A percentile compares a stretch with the other conserved stretches of the same genome.
These are phyloP conservation scores for Sebastes ruberrimus DNA, from an alignment of 2,797 vertebrate species.

Conservation along the genomic window DNA sequence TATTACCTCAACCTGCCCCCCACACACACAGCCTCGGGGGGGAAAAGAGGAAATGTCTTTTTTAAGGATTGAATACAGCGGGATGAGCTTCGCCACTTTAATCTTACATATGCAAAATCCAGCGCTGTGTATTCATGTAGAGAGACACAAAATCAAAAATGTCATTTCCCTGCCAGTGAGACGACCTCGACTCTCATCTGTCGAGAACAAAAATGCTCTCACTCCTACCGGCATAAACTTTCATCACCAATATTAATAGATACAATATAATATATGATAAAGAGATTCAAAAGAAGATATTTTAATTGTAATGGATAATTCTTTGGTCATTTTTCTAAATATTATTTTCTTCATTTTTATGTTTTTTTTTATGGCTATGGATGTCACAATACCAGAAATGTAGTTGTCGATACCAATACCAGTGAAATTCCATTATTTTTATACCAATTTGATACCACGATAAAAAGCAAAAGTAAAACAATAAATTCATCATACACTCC, in stretches of 20 bases:
- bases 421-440: no score
- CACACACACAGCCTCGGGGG: conserved; percentile 46
- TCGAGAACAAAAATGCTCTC: conserved; percentile 18
- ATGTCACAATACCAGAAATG: no score
- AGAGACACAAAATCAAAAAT: conserved; percentile 75
- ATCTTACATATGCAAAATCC: conserved; percentile 81
- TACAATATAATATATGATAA: not conserved
- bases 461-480: no score
- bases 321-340: not conserved
- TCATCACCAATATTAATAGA: not conserved
- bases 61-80: conserved; percentile 74
- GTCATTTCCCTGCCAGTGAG: conserved; percentile 66
- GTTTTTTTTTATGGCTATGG: no score
- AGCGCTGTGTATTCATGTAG: conserved; percentile 63
- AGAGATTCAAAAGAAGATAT: not conserved
- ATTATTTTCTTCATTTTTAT: not conserved
- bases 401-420: no score
- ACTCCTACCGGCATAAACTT: not conserved
- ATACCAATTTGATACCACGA: no score
- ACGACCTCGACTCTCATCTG: conserved; percentile 15
- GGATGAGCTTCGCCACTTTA: conserved; percentile 73
- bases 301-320: not conserved
- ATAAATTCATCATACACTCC: no score
- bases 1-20: conserved; percentile 55
- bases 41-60: conserved; percentile 67